Percentiles rank a stretch among this genome's conserved stretches.
Evolutionary conservation across 2,888 invertebrate genomes (phyloP).

Genomic region (Drosophila hamatofila): DNA sequence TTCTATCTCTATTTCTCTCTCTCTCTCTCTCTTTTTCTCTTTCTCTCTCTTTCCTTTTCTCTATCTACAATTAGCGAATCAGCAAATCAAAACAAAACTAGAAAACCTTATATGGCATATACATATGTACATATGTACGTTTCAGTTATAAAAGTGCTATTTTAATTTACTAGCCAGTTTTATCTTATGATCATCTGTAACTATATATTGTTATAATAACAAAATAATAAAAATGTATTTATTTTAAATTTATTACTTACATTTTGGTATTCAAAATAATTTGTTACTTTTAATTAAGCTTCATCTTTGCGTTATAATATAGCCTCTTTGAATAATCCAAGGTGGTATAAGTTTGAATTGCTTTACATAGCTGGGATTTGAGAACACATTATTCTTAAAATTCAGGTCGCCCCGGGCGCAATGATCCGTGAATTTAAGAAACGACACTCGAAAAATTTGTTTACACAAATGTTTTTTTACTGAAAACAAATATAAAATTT

Average conservation of each 20-base stretch:
- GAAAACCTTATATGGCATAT: slow-evolving; percentile 5
- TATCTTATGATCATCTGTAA: not conserved
- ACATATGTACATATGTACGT: no score
- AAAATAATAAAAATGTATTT: no score
- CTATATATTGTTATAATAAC: no score
- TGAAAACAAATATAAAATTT: no score
- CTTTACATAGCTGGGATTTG: slow-evolving; percentile 73
- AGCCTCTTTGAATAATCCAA: slow-evolving; percentile 78
- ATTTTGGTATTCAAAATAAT: no score
- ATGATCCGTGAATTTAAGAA: no score
- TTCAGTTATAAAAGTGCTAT: not conserved
- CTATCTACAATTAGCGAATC: not conserved
- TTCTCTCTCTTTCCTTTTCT: not conserved
- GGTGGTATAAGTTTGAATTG: slow-evolving; percentile 77
- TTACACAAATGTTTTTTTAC: slow-evolving; percentile 81
- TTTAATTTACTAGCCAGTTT: not conserved
- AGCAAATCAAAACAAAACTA: slow-evolving; percentile 16
- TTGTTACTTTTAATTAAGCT: not conserved
- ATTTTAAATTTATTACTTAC: no score
- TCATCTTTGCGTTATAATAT: no score
- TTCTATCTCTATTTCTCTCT: not conserved
- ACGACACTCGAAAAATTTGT: slow-evolving; percentile 73
- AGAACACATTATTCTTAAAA: slow-evolving; percentile 73
- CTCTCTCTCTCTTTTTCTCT: not conserved
- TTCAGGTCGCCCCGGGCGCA: slow-evolving; percentile 53